Base-by-base conservation (phyloP, 1,140 invertebrate genomes). In the Lutraria rhynchaena region DNA sequence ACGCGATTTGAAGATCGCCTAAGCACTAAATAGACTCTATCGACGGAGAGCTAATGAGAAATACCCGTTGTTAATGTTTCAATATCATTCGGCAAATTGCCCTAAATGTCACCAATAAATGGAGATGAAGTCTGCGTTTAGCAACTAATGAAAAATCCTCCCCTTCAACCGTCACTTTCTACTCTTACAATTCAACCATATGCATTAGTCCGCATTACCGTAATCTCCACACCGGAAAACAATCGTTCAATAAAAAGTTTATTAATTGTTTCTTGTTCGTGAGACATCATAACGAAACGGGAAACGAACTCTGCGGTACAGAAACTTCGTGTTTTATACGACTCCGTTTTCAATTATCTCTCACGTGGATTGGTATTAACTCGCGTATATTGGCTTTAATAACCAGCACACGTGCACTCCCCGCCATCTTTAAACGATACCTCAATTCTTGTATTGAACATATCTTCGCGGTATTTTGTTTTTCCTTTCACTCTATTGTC, bases 181-280 rank as follows among this genome's bases (percentile, higher is more conserved):
- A 33, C 63, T 58, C 29, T 11, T 19, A 3, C 35, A 49, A 69
- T 29, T 55, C 63, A 55, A 58, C 49, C 29, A 65, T 57, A 63
- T 70, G 76, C 76, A 70, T 80, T 80, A 80, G 76, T 41, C 19
- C 63, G 65, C 76, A 80, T 80, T 80, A 80, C 44, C 49, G 1
- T 60, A 70, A 80, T 69, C 76, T 44, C 51, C 17, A 37, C 33
- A 70, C 76, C 76, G 63, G 63, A 80, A 80, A 67, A 65, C 63
- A 70, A 55, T 46, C 44, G 76, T 67, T 80, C 63, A 80, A 80
- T 80, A 70, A 80, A 67, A 80, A n/a, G 70, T 80, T 80, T 80
- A 80, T 80, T 80, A 80, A 80, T 80, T 80, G 76, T 80, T 70
- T 61, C 41, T 57, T 29, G 76, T 57, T 70, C 76, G 63, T 70